Percentiles rank a stretch among this genome's conserved stretches.
Conservation (phyloP, 2,113 vertebrate genomes). For the Burhinus oedicnemus region DNA sequence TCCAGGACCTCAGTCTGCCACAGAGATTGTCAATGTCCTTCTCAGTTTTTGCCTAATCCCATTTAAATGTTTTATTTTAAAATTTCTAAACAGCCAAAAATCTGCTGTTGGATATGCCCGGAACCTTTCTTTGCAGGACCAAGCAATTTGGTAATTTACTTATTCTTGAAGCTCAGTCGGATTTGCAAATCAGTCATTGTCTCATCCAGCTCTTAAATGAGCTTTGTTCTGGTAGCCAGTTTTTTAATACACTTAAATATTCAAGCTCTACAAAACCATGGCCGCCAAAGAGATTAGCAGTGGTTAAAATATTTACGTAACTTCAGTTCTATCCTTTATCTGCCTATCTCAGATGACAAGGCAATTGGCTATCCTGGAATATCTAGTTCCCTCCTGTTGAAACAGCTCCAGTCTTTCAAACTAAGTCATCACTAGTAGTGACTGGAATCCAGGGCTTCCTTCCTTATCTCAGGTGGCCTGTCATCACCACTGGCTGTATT, state of each 20-base stretch:
- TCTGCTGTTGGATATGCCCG: neutral
- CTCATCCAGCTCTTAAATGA: neutral
- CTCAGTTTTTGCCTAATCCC: neutral
- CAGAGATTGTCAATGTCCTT: neutral
- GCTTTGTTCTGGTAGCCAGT: neutral
- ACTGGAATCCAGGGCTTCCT: neutral
- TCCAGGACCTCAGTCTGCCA: neutral
- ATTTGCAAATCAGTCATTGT: neutral
- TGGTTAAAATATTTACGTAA: neutral
- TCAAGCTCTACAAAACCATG: neutral
- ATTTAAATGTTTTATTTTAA: neutral
- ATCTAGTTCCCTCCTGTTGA: neutral
- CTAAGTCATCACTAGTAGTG: neutral
- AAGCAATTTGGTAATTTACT: neutral
- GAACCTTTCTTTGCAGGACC: neutral
- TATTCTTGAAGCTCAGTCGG: neutral
- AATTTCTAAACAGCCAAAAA: neutral
- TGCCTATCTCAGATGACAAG: neutral
- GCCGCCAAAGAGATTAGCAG: neutral
- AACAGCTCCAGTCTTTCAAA: neutral
- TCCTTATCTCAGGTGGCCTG: neutral
- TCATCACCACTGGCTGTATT: neutral
- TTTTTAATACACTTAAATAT: neutral
- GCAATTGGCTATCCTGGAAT: neutral
- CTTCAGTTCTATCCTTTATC: neutral